Base-by-base conservation (phyloP, 2,797 vertebrate species). In the Podargus strigoides region DNA sequence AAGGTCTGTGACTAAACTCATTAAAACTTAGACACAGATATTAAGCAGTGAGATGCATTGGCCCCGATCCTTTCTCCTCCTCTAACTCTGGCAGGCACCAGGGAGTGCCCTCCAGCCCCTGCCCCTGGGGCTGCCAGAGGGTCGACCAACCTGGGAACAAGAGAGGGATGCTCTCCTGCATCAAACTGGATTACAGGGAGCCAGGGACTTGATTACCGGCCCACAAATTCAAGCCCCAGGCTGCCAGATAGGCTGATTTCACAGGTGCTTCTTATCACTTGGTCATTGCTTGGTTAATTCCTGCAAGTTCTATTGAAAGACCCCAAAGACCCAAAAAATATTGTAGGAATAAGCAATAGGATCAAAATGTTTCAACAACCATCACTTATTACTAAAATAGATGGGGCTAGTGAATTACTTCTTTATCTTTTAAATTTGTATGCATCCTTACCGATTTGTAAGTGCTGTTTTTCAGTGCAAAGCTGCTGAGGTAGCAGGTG, bases 11-110 rank as follows among this genome's bases (percentile, higher is more conserved):
- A 82, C 67, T 91, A 68, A 76, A 41, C 64, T 94, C 42, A 44
- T 93, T 94, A 74, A 91, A 82, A 84, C 41, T 47, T 89, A 77
- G 81, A 87, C 77, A 77, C 39, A 50, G 78, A 70, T 79, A 85
- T 52, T 30, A 85, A 41, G 24, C 0, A 0, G 66, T 46, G 67
- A 90, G 79, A 68, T 76, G 66, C 27, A 12, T 15, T 94, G 49
- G 87, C 24, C 27, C 32, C 3, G 1, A 34, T 73, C 22, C 69
- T 26, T 34, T 83, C 63, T 70, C 14, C 36, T 86, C 37, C 49
- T 36, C 32, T 39, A 26, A 26, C 30, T 74, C 34, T 32, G 52
- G 23, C 67, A 85, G 56, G 23, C 32, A 64, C 16, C 17, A 30
- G n/a, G 50, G 39, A 47, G 10, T 12, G 11, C 4, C 21, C 19